These are phyloP conservation scores for Melanitta fusca DNA, from an alignment of 2,797 vertebrate species.

Conservation along the genomic window DNA sequence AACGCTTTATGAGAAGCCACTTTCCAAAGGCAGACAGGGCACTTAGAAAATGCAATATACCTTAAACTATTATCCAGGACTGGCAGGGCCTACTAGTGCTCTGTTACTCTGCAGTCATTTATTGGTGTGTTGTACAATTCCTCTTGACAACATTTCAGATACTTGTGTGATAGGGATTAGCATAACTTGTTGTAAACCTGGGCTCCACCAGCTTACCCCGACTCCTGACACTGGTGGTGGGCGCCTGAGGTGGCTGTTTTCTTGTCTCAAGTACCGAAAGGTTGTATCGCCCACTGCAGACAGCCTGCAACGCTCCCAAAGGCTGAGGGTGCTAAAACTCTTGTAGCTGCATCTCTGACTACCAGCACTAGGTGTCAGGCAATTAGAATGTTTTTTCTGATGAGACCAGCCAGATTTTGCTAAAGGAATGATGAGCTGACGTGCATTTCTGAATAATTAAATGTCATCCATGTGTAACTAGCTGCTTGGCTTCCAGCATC, in stretches of 20 bases:
- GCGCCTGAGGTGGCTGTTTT: background rate
- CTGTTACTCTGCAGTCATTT: background rate
- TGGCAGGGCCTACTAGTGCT: too few species aligned
- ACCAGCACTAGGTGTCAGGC: background rate
- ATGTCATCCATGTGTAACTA: background rate
- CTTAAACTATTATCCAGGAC: accelerated
- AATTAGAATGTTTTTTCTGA: background rate
- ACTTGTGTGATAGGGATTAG: background rate
- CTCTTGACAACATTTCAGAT: background rate
- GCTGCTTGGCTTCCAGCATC: background rate
- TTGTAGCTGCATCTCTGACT: background rate
- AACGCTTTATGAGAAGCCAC: background rate
- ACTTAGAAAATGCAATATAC: background rate
- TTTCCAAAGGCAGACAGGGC: background rate
- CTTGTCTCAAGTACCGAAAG: too few species aligned
- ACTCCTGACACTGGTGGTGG: background rate
- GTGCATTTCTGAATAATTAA: background rate
- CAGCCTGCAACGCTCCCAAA: background rate
- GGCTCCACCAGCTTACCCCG: background rate
- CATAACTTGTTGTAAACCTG: background rate
- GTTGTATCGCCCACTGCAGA: background rate
- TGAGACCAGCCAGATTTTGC: background rate
- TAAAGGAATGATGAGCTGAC: accelerated
- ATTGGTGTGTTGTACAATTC: background rate
- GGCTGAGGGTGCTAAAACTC: background rate